phyloP scores from a whole-genome alignment of 2,888 invertebrate species.

The Hypsopygia costalis region DNA sequence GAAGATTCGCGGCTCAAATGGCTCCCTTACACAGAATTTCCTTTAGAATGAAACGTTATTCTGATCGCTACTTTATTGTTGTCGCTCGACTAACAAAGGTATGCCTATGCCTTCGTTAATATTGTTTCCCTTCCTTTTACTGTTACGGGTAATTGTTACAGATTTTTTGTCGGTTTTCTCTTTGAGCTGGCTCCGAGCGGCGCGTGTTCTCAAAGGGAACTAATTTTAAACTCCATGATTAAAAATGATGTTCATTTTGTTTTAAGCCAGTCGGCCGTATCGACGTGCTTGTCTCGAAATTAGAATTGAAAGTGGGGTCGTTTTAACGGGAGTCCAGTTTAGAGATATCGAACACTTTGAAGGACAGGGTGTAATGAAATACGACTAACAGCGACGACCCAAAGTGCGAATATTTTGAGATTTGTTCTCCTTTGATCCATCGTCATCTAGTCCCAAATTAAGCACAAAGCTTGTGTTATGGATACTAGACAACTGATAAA shows the following conservation, averaged over 20 bases:
- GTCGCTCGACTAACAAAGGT: conserved; percentile 25
- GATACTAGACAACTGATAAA: too few species aligned
- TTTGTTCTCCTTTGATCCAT: too few species aligned
- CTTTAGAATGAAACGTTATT: conserved; percentile 10
- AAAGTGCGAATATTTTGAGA: too few species aligned
- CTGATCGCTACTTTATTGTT: conserved; percentile 21
- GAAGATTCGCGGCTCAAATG: conserved; percentile 24
- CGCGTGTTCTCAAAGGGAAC: conserved; percentile 43
- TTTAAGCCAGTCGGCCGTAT: conserved; percentile 36
- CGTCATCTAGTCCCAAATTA: too few species aligned
- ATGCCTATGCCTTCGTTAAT: conserved; percentile 26
- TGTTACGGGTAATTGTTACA: conserved; percentile 34
- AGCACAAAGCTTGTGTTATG: too few species aligned
- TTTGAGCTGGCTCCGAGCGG: conserved; percentile 26
- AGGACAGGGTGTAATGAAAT: conserved; percentile 30
- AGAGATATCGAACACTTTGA: conserved; percentile 33
- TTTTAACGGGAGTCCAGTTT: conserved; percentile 24
- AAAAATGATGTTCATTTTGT: conserved; percentile 51
- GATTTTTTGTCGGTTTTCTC: conserved; percentile 30
- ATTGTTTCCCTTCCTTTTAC: conserved; percentile 30
- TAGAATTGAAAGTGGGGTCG: conserved; percentile 38
- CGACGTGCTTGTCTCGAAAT: conserved; percentile 34
- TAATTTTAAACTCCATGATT: conserved; percentile 55
- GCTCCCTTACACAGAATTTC: conserved; percentile 28
- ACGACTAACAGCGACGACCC: conserved; percentile 15